phyloP scores from a whole-genome alignment of 2,113 vertebrate genomes.

The Megaceryle torquata region DNA sequence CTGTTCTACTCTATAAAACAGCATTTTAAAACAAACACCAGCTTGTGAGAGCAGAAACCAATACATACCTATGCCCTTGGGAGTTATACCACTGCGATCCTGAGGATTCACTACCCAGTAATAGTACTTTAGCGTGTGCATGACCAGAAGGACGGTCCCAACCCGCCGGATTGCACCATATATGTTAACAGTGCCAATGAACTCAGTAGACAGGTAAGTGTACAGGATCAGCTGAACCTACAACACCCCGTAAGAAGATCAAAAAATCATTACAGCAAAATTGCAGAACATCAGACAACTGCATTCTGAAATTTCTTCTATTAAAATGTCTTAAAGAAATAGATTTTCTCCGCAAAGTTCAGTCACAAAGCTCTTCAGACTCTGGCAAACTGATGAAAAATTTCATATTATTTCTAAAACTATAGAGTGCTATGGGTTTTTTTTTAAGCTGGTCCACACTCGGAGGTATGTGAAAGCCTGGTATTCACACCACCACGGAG shows the following conservation, averaged over 20 bases:
- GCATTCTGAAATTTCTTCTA: background rate
- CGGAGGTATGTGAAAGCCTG: background rate
- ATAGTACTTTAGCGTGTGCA: slow-evolving; percentile 96
- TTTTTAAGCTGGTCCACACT: background rate
- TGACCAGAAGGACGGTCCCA: slow-evolving; percentile 92
- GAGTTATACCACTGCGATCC: slow-evolving; percentile 91
- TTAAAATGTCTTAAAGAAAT: background rate
- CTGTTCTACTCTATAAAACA: background rate
- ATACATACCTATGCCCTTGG: slow-evolving; percentile 88
- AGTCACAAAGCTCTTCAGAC: background rate
- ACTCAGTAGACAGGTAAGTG: slow-evolving; percentile 95
- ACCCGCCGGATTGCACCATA: slow-evolving; percentile 93
- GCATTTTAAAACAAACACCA: background rate
- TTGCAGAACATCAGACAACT: background rate
- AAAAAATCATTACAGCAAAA: background rate
- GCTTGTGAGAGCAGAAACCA: background rate
- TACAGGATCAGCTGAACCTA: slow-evolving; percentile 93
- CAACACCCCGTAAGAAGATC: background rate
- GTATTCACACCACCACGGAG: background rate
- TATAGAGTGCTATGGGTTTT: accelerated
- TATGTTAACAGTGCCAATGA: slow-evolving; percentile 94
- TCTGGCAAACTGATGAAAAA: background rate
- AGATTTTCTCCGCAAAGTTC: background rate
- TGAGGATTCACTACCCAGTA: slow-evolving; percentile 96
- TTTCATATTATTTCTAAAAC: background rate